phyloP scores from a whole-genome alignment of 2,797 vertebrate species.

The Margarornis squamiger region DNA sequence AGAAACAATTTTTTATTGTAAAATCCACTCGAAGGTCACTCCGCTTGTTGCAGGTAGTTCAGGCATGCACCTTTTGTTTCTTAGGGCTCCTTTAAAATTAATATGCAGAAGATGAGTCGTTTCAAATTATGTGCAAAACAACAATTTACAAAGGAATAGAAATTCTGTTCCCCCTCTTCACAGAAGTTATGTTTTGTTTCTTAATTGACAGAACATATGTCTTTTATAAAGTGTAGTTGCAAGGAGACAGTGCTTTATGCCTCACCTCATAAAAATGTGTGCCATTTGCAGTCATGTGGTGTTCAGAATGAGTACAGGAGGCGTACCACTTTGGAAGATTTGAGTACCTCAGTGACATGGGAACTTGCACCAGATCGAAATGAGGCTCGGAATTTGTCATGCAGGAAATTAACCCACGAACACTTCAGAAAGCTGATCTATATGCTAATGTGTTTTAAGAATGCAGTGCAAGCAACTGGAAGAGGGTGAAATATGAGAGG shows the following conservation, averaged over 20 bases:
- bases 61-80: background rate
- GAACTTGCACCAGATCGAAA: background rate
- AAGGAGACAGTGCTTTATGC: background rate
- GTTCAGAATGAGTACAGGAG: background rate
- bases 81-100: background rate
- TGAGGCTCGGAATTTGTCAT: background rate
- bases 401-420: slow-evolving; percentile 6
- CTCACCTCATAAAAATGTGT: background rate
- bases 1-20: background rate
- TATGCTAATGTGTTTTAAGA: slow-evolving; percentile 28
- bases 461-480: background rate
- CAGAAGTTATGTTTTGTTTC: background rate
- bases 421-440: background rate
- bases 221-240: background rate
- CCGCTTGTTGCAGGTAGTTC: background rate
- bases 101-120: background rate
- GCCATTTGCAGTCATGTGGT: background rate
- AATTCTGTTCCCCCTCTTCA: background rate
- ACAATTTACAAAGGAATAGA: background rate
- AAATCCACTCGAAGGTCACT: background rate
- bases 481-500: background rate
- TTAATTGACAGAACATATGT: background rate
- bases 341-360: background rate
- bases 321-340: background rate
- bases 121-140: background rate